These are phyloP conservation scores for Acipenser oxyrinchus DNA, from an alignment of 2,797 vertebrate species.

Conservation along the genomic window DNA sequence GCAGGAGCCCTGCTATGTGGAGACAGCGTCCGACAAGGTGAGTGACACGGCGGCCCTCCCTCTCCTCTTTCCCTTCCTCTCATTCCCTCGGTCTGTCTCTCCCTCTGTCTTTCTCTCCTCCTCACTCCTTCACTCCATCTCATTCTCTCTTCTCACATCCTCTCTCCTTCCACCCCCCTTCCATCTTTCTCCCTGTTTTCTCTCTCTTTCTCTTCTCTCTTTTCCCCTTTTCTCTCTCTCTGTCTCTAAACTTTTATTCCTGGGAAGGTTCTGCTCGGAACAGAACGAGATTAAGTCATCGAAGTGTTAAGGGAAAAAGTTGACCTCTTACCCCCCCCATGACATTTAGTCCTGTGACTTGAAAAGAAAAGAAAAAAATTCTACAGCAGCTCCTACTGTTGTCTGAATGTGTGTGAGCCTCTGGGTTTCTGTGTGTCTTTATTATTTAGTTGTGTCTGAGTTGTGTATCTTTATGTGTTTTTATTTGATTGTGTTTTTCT, in stretches of 20 bases:
- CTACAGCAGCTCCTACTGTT: constrained; percentile 40
- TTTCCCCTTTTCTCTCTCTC: constrained; percentile 5
- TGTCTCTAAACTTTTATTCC: constrained; percentile 60
- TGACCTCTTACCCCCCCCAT: constrained; percentile 93
- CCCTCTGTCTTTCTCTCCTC: neutral
- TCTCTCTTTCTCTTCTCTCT: too few species aligned
- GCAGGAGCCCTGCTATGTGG: constrained; percentile 94
- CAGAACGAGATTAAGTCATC: constrained; percentile 91
- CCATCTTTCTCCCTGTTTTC: neutral
- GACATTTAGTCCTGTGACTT: constrained; percentile 85
- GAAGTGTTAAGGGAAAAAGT: constrained; percentile 95
- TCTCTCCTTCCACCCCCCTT: neutral
- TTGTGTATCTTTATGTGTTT: neutral
- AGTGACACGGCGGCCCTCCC: constrained; percentile 32
- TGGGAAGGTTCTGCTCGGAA: constrained; percentile 84
- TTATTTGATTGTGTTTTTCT: constrained; percentile 13
- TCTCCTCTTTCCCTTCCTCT: neutral
- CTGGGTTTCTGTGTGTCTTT: neutral
- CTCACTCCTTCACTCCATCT: constrained; percentile 2
- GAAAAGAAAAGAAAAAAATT: constrained; percentile 70
- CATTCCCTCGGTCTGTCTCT: neutral
- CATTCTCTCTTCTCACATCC: neutral
- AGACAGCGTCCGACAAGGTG: constrained; percentile 83
- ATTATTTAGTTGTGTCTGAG: too few species aligned
- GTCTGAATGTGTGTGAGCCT: constrained; percentile 26